Percentiles rank a stretch among this genome's conserved stretches.
Evolutionary conservation across 2,888 invertebrate genomes (phyloP).

Genomic region (Operophtera brumata): DNA sequence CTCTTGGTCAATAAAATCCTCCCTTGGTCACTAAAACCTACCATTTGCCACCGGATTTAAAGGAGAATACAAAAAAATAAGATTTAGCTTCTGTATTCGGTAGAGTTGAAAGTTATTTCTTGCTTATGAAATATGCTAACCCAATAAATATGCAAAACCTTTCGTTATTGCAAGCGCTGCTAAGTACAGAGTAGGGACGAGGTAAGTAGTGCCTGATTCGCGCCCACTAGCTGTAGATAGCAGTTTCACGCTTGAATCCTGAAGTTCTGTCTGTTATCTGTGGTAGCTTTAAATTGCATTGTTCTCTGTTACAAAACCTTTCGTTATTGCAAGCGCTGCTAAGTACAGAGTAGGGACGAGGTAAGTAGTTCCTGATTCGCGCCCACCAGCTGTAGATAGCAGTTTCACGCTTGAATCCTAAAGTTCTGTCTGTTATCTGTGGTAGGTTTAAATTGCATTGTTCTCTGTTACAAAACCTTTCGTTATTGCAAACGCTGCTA

Average conservation of each 20-base stretch:
- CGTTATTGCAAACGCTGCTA: conserved; percentile 67
- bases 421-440: conserved; percentile 3
- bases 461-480: no score
- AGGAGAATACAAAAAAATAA: background rate
- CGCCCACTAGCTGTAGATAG: conserved; percentile 42
- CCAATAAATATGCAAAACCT: conserved; percentile 30
- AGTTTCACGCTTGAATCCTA: conserved; percentile 27
- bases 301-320: no score
- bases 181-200: conserved; percentile 69
- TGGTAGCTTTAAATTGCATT: conserved; percentile 1
- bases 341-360: conserved; percentile 69
- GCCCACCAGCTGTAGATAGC: conserved; percentile 42
- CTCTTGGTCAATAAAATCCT: no score
- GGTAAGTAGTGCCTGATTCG: conserved; percentile 59
- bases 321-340: conserved; percentile 67
- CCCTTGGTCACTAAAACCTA: no score
- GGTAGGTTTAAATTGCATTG: background rate
- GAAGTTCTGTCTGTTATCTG: background rate
- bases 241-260: conserved; percentile 29
- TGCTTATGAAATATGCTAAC: conserved; percentile 23
- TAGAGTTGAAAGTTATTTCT: conserved; percentile 14
- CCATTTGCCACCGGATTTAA: no score
- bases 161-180: conserved; percentile 65
- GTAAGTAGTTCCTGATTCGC: conserved; percentile 55
- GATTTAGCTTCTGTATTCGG: conserved; percentile 6